phyloP scores from a whole-genome alignment of 2,113 vertebrate genomes.

The Pomatorhinus ruficollis region DNA sequence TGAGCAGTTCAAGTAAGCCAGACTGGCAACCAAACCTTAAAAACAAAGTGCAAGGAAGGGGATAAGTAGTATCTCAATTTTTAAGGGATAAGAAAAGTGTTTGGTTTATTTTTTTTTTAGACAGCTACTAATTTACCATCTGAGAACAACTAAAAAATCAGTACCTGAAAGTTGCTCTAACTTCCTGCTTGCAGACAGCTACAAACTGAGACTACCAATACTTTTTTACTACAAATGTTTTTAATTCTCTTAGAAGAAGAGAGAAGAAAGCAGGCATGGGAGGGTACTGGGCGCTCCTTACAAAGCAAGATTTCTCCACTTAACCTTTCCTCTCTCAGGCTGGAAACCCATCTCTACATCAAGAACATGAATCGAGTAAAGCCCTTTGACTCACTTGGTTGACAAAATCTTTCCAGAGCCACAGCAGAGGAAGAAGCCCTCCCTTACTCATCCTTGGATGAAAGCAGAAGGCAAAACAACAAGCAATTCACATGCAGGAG shows the following conservation, averaged over 20 bases:
- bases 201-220: background rate
- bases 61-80: background rate
- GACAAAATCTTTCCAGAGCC: constrained; percentile 23
- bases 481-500: background rate
- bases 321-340: background rate
- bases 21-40: background rate
- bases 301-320: background rate
- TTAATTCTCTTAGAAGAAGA: background rate
- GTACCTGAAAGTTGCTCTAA: background rate
- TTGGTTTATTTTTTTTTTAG: too few relatives aligned
- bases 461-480: constrained; percentile 3
- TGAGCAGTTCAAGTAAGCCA: background rate
- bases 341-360: background rate
- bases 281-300: background rate
- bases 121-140: background rate
- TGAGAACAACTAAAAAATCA: background rate
- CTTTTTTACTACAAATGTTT: background rate
- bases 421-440: background rate
- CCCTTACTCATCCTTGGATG: background rate
- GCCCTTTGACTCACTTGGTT: background rate
- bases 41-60: background rate
- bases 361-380: background rate
- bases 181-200: background rate
- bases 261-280: background rate
- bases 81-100: background rate